Base-by-base conservation (phyloP, 2,888 invertebrate species). In the Leucozona laternaria region DNA sequence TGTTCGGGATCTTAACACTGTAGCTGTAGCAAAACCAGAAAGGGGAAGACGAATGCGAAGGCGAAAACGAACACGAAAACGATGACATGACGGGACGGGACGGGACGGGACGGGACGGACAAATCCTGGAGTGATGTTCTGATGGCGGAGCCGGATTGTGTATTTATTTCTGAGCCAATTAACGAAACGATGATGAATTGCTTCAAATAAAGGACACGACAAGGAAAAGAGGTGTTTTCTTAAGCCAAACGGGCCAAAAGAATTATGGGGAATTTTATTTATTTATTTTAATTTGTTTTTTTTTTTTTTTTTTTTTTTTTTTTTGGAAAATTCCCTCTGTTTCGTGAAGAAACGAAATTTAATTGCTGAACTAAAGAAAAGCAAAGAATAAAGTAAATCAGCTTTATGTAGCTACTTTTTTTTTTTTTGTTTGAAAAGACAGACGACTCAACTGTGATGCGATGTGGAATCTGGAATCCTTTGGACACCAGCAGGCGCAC, bases 111-210 rank as follows among this genome's bases (percentile, higher is more conserved):
- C n/a, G n/a, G n/a, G n/a, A 37, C 37, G 22, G 37, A 60, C 15
- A 45, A 72, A 57, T 45, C 11, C 48, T 78, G 37, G 48, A 79
- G 50, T 78, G 78, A 40, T 53, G 17, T 43, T 64, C 25, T 53
- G 25, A 2, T 31, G 43, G 40, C 57, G 37, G 40, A 64, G 37
- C 20, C 50, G 43, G 71, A 48, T 50, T 79, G 64, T 66, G 76
- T 80, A 58, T 79, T 81, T 79, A 76, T 84, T 77, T 76, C 50
- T 66, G 20, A 68, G 84, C 80, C 84, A 85, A 85, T 85, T 85
- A 85, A 77, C 60, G 77, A 77, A 80, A 85, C 76, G 84, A 84
- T 84, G 84, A 80, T 80, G 80, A 77, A 85, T 85, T 68, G 72
- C 76, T 55, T 20, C 48, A 70, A 28, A 48, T 50, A 72, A 45